A percentile compares a stretch with the other conserved stretches of the same genome.
Conservation (phyloP, 1,140 invertebrate species). For the Teleopsis dalmanni region DNA sequence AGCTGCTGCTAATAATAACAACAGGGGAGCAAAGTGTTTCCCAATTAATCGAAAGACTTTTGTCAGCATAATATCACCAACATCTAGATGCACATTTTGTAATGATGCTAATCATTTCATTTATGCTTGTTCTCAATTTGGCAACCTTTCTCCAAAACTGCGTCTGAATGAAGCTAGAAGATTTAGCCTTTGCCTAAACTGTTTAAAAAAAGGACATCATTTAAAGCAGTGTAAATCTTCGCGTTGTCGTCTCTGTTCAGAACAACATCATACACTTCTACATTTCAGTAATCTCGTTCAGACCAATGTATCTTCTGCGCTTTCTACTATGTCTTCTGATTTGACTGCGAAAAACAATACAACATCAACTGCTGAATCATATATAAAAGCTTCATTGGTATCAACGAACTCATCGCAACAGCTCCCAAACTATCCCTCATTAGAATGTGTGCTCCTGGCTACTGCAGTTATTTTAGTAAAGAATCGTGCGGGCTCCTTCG, state of each 20-base stretch:
- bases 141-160: not conserved
- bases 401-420: no score
- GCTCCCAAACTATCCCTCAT: not conserved
- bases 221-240: not conserved
- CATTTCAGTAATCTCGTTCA: no score
- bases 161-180: not conserved
- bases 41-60: not conserved
- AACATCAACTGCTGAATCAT: no score
- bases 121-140: not conserved
- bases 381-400: no score
- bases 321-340: not conserved
- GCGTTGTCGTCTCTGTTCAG: not conserved
- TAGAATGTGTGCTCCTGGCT: constrained; percentile 6
- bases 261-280: not conserved
- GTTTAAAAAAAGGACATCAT: not conserved
- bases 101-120: not conserved
- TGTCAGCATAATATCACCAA: not conserved
- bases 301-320: no score
- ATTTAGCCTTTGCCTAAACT: not conserved
- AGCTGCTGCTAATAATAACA: not conserved
- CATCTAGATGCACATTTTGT: not conserved
- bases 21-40: not conserved
- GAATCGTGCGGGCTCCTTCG: constrained; percentile 2
- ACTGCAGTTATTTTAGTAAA: constrained; percentile 8
- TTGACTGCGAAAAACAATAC: no score